Evolutionary conservation across 2,888 invertebrate genomes (phyloP), one percentile per base, ranked within the genome.

Genomic region (Zele albiditarsus): DNA sequence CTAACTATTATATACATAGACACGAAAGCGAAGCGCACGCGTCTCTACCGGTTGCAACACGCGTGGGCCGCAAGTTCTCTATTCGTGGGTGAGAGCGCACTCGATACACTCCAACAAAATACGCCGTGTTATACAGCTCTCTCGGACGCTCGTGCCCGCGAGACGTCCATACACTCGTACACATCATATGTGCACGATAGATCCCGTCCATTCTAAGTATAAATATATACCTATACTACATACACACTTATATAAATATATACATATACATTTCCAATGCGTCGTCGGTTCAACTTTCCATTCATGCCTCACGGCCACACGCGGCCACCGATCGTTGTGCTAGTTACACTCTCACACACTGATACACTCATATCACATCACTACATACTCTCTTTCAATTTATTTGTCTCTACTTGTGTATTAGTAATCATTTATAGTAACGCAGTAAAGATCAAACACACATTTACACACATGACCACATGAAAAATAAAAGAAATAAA

Each of bases 291-390:
- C 78, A 78, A 77, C 78, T 78, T 78, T 80, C 77, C 81, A 81
- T 81, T 81, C 80, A 81, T 81, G 77, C 77, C 76, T 72, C 63
- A 57, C 76, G 73, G 70, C 74, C 62, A 77, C 77, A 68, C 53
- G 70, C 67, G 62, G 65, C 53, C 58, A n/a, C 42, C 70, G 67
- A 66, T 57, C 74, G 66, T 63, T 60, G 71, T 63, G 31, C 68
- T 28, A 65, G 76, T 72, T 70, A 65, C 67, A 28, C 58, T 68
- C 68, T 71, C 73, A 60, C 68, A 67, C 62, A 49, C 62, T 67
- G 60, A 68, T 62, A 57, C 58, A 68, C 68, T 53, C 23, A 6
- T 28, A 63, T 63, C 33, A 23, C 33, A 31, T 68, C 42, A 16
- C 65, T 27, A n/a, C n/a, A n/a, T 16, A 46, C 46, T 46, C 46